Evolutionary conservation across 2,113 vertebrate species (phyloP), one percentile per base, ranked within the genome.

Genomic region (Lycocorax pyrrhopterus): DNA sequence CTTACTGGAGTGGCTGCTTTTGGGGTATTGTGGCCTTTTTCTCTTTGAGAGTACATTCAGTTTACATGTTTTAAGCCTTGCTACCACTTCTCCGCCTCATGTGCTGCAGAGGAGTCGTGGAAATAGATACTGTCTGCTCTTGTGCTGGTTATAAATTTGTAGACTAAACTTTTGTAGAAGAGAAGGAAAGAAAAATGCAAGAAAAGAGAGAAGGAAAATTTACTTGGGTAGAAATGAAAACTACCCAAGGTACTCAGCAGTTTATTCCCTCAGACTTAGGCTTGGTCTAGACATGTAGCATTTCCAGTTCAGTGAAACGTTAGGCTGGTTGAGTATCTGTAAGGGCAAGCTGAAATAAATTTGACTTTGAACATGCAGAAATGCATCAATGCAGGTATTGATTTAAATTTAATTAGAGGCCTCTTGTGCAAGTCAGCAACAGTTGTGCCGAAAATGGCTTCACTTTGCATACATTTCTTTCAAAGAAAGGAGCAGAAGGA

Each of bases 331-430:
- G 32, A 39, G 8, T 77, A 47, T 44, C 35, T 89, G 8, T 19
- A 56, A 58, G 22, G 53, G 17, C 26, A 79, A 16, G 29, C 66
- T 82, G 69, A 84, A 89, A 39, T 66, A 53, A 64, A 63, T 53
- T 72, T 72, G 13, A 39, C 35, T 82, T 82, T 10, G 14, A 91
- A 78, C 52, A 47, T 68, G 29, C 22, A 81, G 73, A 84, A 74
- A 67, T 67, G 16, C 12, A 32, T 90, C 47, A 67, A 10, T 84
- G 32, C 41, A 72, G 29, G 17, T 92, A 81, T 3, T 74, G 56
- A 86, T 92, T 67, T 87, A 74, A 63, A 76, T 89, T 53, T 63
- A 76, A 73, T 85, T 83, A 75, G 68, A 87, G 16, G 8, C 8
- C 29, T 76, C 23, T 58, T 86, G 35, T 74, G 43, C 63, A 77